phyloP scores from a whole-genome alignment of 2,113 vertebrate genomes.

The Burhinus oedicnemus region DNA sequence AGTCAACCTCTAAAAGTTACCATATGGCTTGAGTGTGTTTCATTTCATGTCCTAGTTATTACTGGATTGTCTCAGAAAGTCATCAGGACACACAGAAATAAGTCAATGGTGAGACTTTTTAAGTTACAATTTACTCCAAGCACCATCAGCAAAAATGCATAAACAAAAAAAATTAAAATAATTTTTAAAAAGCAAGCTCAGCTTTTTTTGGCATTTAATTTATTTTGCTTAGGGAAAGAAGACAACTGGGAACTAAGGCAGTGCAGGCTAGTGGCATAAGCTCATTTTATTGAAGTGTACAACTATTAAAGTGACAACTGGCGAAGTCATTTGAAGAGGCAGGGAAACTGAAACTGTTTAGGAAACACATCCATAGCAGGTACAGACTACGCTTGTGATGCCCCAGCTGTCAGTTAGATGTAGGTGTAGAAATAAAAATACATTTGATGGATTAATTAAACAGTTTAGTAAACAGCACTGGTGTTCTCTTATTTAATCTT shows the following conservation, averaged over 20 bases:
- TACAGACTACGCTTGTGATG: not conserved
- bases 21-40: not conserved
- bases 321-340: not conserved
- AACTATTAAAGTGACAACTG: not conserved
- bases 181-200: not conserved
- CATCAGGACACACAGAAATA: not conserved
- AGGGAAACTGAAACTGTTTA: not conserved
- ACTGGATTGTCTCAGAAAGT: slow-evolving; percentile 22
- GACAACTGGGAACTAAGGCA: slow-evolving; percentile 10
- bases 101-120: not conserved
- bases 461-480: not conserved
- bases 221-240: slow-evolving; percentile 8
- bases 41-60: not conserved
- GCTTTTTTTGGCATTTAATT: not conserved
- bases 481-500: not conserved
- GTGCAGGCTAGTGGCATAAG: not conserved
- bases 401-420: not conserved
- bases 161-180: not conserved
- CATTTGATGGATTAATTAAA: not conserved
- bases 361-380: not conserved
- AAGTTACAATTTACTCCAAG: not conserved
- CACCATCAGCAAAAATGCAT: not conserved
- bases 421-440: not conserved
- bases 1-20: not conserved
- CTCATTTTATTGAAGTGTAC: slow-evolving; percentile 17